Evolutionary conservation across 2,113 vertebrate genomes (phyloP), one percentile per base, ranked within the genome.

Genomic region (Rhynchomys soricoides): DNA sequence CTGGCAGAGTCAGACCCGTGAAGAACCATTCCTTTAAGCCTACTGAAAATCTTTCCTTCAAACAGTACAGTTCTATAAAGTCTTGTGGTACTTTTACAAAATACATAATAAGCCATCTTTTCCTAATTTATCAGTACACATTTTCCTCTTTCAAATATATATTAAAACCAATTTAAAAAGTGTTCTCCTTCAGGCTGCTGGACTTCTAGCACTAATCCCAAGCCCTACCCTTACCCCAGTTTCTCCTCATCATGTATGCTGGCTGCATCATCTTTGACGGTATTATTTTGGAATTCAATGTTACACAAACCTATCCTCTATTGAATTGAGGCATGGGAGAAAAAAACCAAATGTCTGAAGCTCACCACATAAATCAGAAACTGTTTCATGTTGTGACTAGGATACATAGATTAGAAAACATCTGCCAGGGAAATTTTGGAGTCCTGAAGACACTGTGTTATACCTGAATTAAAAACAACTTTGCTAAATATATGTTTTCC

Each of bases 321-420:
- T 98, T 97, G 89, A 94, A 98, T 97, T 97, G 96, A 97, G 96
- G 90, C 78, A 95, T 85, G 45, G 97, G 77, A 98, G 96, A 97
- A 92, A 92, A 98, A 96, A 93, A 98, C 95, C 95, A 97, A 86
- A 98, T 98, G 81, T 75, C 93, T 92, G 95, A 97, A 95, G 70
- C 97, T 93, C 93, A 96, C 96, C 95, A 95, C 95, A 98, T 98
- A 98, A 98, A 98, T 98, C 97, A 98, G 94, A 90, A 95, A 95
- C 95, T 96, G 96, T 94, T 96, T 98, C 97, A 97, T 97, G 87
- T 91, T 95, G 91, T 97, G 97, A 97, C 97, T 78, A 94, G 98
- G 98, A 98, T 94, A 98, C 98, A 98, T 98, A 98, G 57, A 93
- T 98, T 95, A 96, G 92, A 98, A 93, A 95, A 97, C 97, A 97